Conservation (phyloP, 2,888 invertebrate species). For the Ophion ventricosus region DNA sequence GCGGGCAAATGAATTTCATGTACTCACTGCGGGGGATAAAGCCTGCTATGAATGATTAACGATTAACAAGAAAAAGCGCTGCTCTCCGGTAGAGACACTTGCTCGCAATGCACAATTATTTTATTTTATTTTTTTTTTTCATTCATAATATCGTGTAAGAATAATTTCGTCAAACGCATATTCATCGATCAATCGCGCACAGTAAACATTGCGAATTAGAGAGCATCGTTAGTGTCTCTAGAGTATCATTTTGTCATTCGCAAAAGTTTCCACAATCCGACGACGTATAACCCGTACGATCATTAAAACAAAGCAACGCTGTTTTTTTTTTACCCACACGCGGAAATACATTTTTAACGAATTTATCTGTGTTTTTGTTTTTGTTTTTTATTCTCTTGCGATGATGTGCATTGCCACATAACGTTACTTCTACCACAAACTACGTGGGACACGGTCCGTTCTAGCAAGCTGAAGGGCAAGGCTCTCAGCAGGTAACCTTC, state of each 20-base stretch:
- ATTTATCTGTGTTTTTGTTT: slow-evolving; percentile 59
- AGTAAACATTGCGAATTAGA: neutral
- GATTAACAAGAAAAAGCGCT: slow-evolving; percentile 57
- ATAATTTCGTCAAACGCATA: neutral
- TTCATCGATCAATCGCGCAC: neutral
- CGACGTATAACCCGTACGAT: neutral
- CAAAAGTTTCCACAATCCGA: neutral
- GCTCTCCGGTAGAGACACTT: slow-evolving; percentile 76
- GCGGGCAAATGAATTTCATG: neutral
- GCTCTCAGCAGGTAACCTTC: slow-evolving; percentile 91
- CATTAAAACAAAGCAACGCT: neutral
- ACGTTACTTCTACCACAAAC: slow-evolving; percentile 79
- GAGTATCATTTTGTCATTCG: neutral
- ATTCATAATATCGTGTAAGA: neutral
- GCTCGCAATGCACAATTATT: slow-evolving; percentile 78
- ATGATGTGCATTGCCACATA: slow-evolving; percentile 79
- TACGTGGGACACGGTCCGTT: slow-evolving; percentile 84
- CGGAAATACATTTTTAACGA: slow-evolving; percentile 58
- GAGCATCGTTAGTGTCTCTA: neutral
- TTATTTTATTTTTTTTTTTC: slow-evolving; percentile 34
- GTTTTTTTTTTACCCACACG: neutral
- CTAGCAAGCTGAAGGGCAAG: slow-evolving; percentile 92
- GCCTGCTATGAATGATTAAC: neutral
- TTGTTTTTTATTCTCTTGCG: slow-evolving; percentile 75
- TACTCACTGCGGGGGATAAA: neutral